A percentile compares a stretch with the other conserved stretches of the same genome.
Conservation (phyloP, 2,888 invertebrate genomes). For the Meloe dianella region DNA sequence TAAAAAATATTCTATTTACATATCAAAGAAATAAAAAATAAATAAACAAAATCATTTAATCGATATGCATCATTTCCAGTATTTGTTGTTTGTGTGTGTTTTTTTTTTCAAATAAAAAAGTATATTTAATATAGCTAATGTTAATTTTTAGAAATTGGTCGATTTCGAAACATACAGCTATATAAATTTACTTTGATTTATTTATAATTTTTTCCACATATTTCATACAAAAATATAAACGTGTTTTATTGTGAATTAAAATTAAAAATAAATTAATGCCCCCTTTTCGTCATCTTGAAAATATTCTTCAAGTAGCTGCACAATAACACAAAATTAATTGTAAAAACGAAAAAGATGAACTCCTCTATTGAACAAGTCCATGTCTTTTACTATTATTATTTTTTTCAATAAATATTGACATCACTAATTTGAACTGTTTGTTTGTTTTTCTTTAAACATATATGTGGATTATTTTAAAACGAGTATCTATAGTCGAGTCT, state of each 20-base stretch:
- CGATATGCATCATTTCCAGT: background rate
- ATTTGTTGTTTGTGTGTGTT: no score
- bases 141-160: conserved; percentile 1
- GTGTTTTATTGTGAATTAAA: background rate
- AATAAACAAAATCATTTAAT: background rate
- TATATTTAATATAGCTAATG: background rate
- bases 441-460: no score
- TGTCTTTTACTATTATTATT: background rate
- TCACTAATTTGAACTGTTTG: conserved; percentile 32
- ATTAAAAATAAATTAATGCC: conserved; percentile 11
- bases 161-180: background rate
- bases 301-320: conserved; percentile 6
- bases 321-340: conserved; percentile 13
- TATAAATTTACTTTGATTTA: conserved; percentile 11
- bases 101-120: no score
- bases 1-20: conserved; percentile 32
- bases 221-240: conserved; percentile 20
- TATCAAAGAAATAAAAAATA: background rate
- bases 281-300: background rate
- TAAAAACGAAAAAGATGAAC: no score
- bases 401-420: conserved; percentile 34
- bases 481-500: conserved; percentile 20
- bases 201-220: background rate
- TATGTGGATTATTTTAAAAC: background rate
- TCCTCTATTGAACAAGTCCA: background rate